Base-by-base conservation (phyloP, 2,888 invertebrate genomes). In the Ochropacha duplaris region DNA sequence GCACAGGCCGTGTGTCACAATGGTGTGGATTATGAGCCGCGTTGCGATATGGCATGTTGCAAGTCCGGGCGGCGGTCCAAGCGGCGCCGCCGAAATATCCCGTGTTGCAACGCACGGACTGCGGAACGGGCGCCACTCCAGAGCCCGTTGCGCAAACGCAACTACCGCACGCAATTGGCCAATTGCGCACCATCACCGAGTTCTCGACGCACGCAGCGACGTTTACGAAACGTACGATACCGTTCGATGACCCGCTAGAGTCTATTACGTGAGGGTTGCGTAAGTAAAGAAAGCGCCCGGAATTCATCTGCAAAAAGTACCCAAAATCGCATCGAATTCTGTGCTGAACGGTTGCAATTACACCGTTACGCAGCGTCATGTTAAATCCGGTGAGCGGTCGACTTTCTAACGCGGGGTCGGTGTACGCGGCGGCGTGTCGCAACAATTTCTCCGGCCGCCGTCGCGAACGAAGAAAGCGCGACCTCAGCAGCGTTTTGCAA, bases 401-500 rank as follows among this genome's bases (percentile, higher is more conserved):
- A 91, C 92, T 92, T 92, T 92, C 92, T 92, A 92, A 88, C 90
- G 84, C 86, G 92, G 87, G 90, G 92, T 90, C 92, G 91, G 88
- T 87, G 91, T 85, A 92, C 90, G 86, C 85, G 82, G 79, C 81
- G 80, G 76, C 81, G 87, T 92, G 92, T 87, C 90, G 92, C 92
- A 93, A 93, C 86, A 92, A 92, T 92, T 93, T 92, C 93, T 92
- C 92, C 88, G 78, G 74, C 85, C 86, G 81, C 85, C 86, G 81
- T 88, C 81, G 92, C 91, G 85, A 87, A 86, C 88, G 92, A 92
- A 92, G 92, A 93, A 92, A 92, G 93, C 92, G 92, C 92, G 91
- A 92, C 91, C 93, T 88, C 90, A 76, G 83, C 83, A 81, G 68
- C 81, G 88, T 92, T 93, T 93, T 91, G 93, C 93, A 93, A 93